A percentile compares a stretch with the other conserved stretches of the same genome.
Conservation (phyloP, 2,797 vertebrate species). For the Sebastes iracundus region DNA sequence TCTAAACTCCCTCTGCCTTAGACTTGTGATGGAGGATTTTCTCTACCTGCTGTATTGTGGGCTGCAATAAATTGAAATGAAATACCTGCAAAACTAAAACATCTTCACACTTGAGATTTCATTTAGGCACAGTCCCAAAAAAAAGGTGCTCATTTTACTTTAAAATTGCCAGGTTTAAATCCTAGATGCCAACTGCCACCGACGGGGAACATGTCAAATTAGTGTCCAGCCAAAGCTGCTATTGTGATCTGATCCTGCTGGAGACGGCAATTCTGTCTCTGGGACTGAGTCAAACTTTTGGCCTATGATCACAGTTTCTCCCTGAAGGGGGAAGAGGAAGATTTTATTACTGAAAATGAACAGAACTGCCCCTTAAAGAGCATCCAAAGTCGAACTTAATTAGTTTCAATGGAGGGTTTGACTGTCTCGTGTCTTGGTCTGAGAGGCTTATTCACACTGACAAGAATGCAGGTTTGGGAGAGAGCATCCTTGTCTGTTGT, state of each 20-base stretch:
- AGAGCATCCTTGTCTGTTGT: neutral
- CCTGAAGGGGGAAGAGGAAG: slow-evolving; percentile 1
- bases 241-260: slow-evolving; percentile 30
- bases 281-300: slow-evolving; percentile 21
- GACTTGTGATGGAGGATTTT: neutral
- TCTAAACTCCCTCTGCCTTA: neutral
- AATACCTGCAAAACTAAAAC: neutral
- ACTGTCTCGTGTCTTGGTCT: slow-evolving; percentile 18
- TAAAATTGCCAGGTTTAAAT: slow-evolving; percentile 9
- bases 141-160: neutral
- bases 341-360: slow-evolving; percentile 22
- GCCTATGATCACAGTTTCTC: slow-evolving; percentile 14
- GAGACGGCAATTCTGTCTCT: neutral
- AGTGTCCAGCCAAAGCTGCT: slow-evolving; percentile 19
- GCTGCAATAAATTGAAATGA: neutral
- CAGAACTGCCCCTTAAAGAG: slow-evolving; percentile 25
- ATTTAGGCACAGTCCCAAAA: neutral
- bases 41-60: neutral
- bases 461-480: neutral
- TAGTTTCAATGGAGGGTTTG: slow-evolving; percentile 39
- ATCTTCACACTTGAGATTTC: neutral
- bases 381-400: slow-evolving; percentile 42
- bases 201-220: slow-evolving; percentile 16
- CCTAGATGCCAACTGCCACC: neutral
- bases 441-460: slow-evolving; percentile 3